These are phyloP conservation scores for Phyllotreta striolata DNA, from an alignment of 2,888 invertebrate genomes.

Conservation along the genomic window DNA sequence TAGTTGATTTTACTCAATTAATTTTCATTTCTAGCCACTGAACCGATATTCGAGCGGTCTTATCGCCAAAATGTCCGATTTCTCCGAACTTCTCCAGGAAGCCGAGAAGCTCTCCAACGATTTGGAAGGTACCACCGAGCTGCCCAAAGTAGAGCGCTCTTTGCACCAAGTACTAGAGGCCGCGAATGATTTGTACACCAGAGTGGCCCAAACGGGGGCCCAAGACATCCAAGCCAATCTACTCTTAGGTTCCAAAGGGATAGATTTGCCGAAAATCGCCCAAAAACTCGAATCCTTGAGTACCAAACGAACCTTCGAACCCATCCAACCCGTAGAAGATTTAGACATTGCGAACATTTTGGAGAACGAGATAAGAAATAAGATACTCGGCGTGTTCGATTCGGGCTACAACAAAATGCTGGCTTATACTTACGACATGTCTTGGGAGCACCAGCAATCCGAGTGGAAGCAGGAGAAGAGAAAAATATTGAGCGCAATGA, in stretches of 20 bases:
- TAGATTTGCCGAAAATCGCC: conserved; percentile 92
- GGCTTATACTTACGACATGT: conserved; percentile 63
- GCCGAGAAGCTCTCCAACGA: conserved; percentile 92
- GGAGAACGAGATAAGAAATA: conserved; percentile 93
- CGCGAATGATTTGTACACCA: conserved; percentile 86
- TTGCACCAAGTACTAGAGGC: conserved; percentile 91
- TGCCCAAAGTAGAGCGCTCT: conserved; percentile 87
- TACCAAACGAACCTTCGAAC: conserved; percentile 85
- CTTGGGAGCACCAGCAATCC: conserved; percentile 81
- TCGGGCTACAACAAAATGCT: conserved; percentile 83
- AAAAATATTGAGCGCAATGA: conserved; percentile 86
- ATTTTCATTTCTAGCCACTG: too few relatives aligned
- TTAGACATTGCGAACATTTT: conserved; percentile 91
- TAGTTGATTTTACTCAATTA: too few relatives aligned
- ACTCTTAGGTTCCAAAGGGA: conserved; percentile 88
- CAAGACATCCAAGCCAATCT: conserved; percentile 93
- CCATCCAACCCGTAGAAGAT: conserved; percentile 88
- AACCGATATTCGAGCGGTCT: too few relatives aligned
- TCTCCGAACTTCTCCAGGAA: conserved; percentile 87
- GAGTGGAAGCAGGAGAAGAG: conserved; percentile 94
- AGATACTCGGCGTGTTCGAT: conserved; percentile 89
- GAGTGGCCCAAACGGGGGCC: conserved; percentile 84
- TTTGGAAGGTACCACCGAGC: conserved; percentile 84
- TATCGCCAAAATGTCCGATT: conserved; percentile 66
- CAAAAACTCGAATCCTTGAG: conserved; percentile 90